Conservation (phyloP, 1,140 invertebrate genomes). For the Pseudachorutes palmiensis region DNA sequence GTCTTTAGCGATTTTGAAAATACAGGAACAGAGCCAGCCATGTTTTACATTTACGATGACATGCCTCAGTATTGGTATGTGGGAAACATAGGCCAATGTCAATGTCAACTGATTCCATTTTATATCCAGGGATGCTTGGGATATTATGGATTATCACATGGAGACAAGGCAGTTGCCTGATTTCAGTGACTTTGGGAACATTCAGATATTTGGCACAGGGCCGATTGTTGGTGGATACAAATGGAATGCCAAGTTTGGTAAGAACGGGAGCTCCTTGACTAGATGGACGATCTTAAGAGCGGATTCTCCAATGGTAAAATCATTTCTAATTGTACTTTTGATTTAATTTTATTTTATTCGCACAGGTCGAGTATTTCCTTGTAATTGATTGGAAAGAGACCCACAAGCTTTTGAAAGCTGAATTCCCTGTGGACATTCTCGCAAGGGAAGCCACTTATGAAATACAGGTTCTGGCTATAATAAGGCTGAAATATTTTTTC, state of each 20-base stretch:
- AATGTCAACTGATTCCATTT: too few relatives aligned
- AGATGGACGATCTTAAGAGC: slow-evolving; percentile 46
- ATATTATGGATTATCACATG: slow-evolving; percentile 46
- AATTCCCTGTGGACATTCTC: slow-evolving; percentile 46
- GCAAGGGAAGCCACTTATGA: slow-evolving; percentile 46
- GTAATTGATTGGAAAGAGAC: slow-evolving; percentile 49
- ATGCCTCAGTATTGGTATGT: slow-evolving; percentile 50
- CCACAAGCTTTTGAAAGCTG: slow-evolving; percentile 49
- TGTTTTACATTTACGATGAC: slow-evolving; percentile 48
- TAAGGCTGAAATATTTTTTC: too few relatives aligned
- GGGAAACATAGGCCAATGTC: too few relatives aligned
- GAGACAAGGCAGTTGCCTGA: slow-evolving; percentile 3
- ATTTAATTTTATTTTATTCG: background rate
- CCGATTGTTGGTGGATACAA: slow-evolving; percentile 40
- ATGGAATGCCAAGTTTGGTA: slow-evolving; percentile 12
- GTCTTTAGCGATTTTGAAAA: slow-evolving; percentile 29
- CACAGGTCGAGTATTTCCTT: slow-evolving; percentile 44
- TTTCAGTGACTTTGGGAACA: background rate
- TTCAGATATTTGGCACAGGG: background rate
- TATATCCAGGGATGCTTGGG: slow-evolving; percentile 50
- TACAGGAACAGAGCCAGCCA: slow-evolving; percentile 23
- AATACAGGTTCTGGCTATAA: too few relatives aligned
- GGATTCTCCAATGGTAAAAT: slow-evolving; percentile 40
- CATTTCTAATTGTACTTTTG: background rate
- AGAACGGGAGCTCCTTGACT: slow-evolving; percentile 41